Evolutionary conservation across 2,888 invertebrate species (phyloP), one percentile per base, ranked within the genome.

Genomic region (Campoplex nolae): DNA sequence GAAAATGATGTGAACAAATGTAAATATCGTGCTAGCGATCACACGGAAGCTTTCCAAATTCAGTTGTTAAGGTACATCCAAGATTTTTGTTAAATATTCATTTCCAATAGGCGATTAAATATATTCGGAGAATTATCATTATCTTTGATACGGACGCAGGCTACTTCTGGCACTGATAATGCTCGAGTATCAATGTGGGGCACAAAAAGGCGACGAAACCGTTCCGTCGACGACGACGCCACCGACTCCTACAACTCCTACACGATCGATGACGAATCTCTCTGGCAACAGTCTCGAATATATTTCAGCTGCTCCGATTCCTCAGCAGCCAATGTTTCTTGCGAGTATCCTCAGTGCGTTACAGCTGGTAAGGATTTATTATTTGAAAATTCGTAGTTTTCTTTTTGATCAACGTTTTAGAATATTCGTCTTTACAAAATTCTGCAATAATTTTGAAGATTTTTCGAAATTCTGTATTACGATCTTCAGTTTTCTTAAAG

Each of bases 321-420:
- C 97, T 56, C 97, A 98, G 92, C 98, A 98, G 93, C 97, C 97
- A 45, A 97, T 98, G 96, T 98, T 98, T 93, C 95, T 98, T 48
- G 96, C 97, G 32, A 97, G 97, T 45, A 96, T 98, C 75, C 95
- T 97, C 90, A 97, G 96, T 91, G 97, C 98, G 6, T 94, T 98
- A 81, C 97, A 97, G 91, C 95, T 96, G 91, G 95, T 94, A 88
- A 80, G 86, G 85, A 48, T 28, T 62, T 9, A 13, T 62, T 81
- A 16, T 62, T 62, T 18, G 6, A 16, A 6, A 62, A 62, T 32
- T 16, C 4, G 7, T 28, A 8, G 1, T 16, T 62, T 16, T 32
- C 32, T 42, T 42, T 9, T 42, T 9, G 42, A 42, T 42, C 42
- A 42, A 13, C 11, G 11, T 11, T 45, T 13, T 45, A 13, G 9